Percentiles rank a stretch among this genome's conserved stretches.
Evolutionary conservation across 2,797 vertebrate species (phyloP).

Genomic region (Mormyrus proboscirostris): DNA sequence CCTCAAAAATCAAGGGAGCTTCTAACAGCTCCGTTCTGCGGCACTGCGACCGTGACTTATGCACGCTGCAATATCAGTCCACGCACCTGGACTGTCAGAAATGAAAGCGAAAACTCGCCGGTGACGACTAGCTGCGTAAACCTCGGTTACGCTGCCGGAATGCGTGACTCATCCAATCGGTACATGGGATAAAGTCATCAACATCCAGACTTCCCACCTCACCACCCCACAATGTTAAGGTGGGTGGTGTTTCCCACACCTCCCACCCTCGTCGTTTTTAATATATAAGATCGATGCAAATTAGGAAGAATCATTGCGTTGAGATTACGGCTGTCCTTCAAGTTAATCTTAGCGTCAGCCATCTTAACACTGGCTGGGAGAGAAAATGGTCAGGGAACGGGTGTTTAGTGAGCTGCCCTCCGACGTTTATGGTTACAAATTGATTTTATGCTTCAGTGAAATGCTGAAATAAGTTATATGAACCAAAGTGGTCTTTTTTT

Average conservation of each 20-base stretch:
- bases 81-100: background rate
- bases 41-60: background rate
- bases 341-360: background rate
- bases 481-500: background rate
- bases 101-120: background rate
- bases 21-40: background rate
- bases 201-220: background rate
- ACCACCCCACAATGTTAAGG: background rate
- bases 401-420: background rate
- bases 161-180: background rate
- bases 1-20: background rate
- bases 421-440: background rate
- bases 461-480: background rate
- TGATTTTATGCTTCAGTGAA: background rate
- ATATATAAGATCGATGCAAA: conserved; percentile 12
- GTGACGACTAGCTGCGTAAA: background rate
- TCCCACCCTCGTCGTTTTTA: background rate
- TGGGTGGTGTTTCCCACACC: conserved; percentile 16
- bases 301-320: background rate
- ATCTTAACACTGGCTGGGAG: background rate
- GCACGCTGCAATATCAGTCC: background rate
- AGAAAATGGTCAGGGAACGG: background rate
- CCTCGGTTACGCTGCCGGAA: background rate
- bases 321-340: background rate
- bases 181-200: background rate